Evolutionary conservation across 2,113 vertebrate species (phyloP).

Genomic region (Phylloscopus trochiloides): DNA sequence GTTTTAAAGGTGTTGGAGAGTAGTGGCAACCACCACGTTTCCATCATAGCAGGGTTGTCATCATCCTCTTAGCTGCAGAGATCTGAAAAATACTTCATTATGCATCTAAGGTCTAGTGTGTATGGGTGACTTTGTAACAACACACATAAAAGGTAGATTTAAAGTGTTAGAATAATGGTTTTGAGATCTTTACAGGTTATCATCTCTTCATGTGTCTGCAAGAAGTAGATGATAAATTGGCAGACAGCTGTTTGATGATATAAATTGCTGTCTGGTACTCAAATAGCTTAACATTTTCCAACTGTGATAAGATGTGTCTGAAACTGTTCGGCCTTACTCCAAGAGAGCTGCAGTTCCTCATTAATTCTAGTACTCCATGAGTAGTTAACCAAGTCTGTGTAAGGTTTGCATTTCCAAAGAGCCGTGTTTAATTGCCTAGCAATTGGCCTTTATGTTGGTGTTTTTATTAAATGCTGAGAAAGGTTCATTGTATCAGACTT

Average conservation of each 20-base stretch:
- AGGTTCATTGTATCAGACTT: conserved; percentile 11
- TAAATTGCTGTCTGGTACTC: neutral
- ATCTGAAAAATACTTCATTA: neutral
- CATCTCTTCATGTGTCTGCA: neutral
- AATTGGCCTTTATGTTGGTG: neutral
- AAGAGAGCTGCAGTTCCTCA: neutral
- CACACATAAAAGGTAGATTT: neutral
- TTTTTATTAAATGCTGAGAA: conserved; percentile 8
- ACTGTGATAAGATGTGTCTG: neutral
- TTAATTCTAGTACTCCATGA: neutral
- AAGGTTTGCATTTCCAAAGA: neutral
- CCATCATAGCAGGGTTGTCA: neutral
- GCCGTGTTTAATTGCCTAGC: neutral
- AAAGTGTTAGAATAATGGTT: neutral
- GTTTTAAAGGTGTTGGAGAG: neutral
- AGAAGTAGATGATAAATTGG: neutral
- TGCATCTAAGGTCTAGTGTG: neutral
- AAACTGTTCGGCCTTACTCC: neutral
- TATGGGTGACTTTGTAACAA: neutral
- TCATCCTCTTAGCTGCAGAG: neutral
- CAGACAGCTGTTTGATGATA: conserved; percentile 24
- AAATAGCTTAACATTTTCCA: neutral
- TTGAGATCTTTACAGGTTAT: neutral
- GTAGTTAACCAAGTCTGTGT: neutral
- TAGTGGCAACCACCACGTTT: neutral